Percentiles rank a stretch among this genome's conserved stretches.
phyloP scores from a whole-genome alignment of 1,140 invertebrate species.

The Frieseomelitta varia region DNA sequence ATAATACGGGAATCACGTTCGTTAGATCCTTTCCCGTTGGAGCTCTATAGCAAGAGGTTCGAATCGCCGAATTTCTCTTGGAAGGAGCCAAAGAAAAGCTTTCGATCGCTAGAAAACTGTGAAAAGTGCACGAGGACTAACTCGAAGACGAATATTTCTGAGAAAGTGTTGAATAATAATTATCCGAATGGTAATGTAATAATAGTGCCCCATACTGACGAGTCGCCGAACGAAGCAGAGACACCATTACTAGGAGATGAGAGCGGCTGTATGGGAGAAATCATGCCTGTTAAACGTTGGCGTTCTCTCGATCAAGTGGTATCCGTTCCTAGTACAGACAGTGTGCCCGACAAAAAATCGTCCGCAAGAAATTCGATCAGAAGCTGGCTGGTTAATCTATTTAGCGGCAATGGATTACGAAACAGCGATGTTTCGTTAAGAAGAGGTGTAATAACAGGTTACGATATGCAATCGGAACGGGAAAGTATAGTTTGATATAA shows the following conservation, averaged over 20 bases:
- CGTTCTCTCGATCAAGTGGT: constrained; percentile 88
- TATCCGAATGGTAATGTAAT: constrained; percentile 83
- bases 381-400: constrained; percentile 87
- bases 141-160: constrained; percentile 78
- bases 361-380: constrained; percentile 83
- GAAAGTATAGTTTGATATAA: constrained; percentile 81
- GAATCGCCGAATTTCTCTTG: constrained; percentile 60
- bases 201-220: constrained; percentile 71
- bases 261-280: constrained; percentile 80
- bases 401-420: constrained; percentile 85
- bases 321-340: constrained; percentile 77
- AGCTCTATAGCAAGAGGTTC: constrained; percentile 47
- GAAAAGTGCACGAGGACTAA: constrained; percentile 77
- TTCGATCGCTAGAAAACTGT: constrained; percentile 79
- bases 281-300: constrained; percentile 86
- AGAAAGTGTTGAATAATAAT: constrained; percentile 83
- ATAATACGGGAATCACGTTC: constrained; percentile 81
- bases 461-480: constrained; percentile 81
- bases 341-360: constrained; percentile 81
- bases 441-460: constrained; percentile 80
- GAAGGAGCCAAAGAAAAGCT: constrained; percentile 72
- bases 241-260: constrained; percentile 83
- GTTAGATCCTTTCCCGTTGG: constrained; percentile 80
- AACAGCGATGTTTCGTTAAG: constrained; percentile 86
- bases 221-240: constrained; percentile 78